phyloP scores from a whole-genome alignment of 2,113 vertebrate genomes.

The Oreochromis spilurus region DNA sequence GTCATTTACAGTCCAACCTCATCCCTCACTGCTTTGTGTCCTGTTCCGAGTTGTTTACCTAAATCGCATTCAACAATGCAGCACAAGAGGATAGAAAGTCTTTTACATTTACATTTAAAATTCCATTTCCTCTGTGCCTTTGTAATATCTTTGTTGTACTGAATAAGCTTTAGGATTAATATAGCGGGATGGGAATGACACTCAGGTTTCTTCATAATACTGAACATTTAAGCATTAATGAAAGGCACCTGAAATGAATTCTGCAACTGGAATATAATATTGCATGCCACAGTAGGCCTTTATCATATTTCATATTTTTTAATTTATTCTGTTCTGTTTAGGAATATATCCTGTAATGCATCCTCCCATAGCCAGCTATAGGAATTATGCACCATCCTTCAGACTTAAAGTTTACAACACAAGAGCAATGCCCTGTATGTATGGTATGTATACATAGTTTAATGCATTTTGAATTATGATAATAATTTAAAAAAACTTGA shows the following conservation, averaged over 20 bases:
- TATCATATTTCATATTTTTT: background rate
- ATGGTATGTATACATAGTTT: background rate
- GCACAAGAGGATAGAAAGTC: background rate
- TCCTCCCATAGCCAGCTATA: background rate
- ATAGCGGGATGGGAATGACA: background rate
- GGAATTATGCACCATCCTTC: background rate
- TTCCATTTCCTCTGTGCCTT: background rate
- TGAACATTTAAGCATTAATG: background rate
- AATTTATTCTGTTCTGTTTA: background rate
- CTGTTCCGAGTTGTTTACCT: conserved; percentile 21
- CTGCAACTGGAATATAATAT: background rate
- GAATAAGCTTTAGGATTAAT: background rate
- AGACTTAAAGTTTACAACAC: background rate
- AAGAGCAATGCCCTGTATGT: background rate
- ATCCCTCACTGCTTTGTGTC: background rate
- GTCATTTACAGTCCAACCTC: conserved; percentile 30
- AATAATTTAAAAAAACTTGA: background rate
- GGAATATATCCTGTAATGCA: background rate
- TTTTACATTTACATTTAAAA: conserved; percentile 4
- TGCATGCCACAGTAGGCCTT: background rate
- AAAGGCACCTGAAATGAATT: background rate
- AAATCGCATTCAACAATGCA: conserved; percentile 1
- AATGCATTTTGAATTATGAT: background rate
- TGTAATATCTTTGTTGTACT: background rate
- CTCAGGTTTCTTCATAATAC: background rate